Evolutionary conservation across 2,888 invertebrate genomes (phyloP), one percentile per base, ranked within the genome.

Genomic region (Carcina quercana): DNA sequence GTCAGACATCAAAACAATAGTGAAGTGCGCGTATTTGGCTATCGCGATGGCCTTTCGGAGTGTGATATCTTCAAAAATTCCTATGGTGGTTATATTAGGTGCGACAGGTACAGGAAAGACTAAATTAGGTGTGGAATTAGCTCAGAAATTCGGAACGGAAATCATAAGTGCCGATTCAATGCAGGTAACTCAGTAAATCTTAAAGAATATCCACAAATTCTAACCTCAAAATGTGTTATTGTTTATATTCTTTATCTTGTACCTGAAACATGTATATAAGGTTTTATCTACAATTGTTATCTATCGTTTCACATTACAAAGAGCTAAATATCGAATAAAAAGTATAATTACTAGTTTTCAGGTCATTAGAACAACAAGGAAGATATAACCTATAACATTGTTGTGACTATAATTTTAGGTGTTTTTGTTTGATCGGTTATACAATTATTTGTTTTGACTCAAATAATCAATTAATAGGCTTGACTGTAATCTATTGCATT

Each of bases 121-220:
- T 1, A 97, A 97, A 76, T 83, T 99, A 48, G 94, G 96, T 35
- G 86, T 99, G 36, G 94, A 97, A 84, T 82, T 99, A 43, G 97
- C 97, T 0, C 88, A 89, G 54, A 89, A 86, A 61, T 96, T 93
- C 70, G 86, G 86, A 45, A 94, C 96, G 14, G 98, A 98, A 87
- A 92, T 99, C 35, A 93, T 99, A 38, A 97, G 97, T 60, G 97
- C 98, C 0, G 99, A 99, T 88, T 97, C 98, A 12, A 98, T 99
- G 97, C 99, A 99, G 91, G 96, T 96, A 62, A 50, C 59, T 53
- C 8, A 7, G 20, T 7, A 22, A 29, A 19, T 14, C 2, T 2
- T 13, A 31, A 3, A 14, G 14, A 24, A 15, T 10, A n/a, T n/a
- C 5, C 1, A 20, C 5, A 25, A 12, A 35, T 33, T 30, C 11